Base-by-base conservation (phyloP, 2,113 vertebrate species). In the Sturnus vulgaris region DNA sequence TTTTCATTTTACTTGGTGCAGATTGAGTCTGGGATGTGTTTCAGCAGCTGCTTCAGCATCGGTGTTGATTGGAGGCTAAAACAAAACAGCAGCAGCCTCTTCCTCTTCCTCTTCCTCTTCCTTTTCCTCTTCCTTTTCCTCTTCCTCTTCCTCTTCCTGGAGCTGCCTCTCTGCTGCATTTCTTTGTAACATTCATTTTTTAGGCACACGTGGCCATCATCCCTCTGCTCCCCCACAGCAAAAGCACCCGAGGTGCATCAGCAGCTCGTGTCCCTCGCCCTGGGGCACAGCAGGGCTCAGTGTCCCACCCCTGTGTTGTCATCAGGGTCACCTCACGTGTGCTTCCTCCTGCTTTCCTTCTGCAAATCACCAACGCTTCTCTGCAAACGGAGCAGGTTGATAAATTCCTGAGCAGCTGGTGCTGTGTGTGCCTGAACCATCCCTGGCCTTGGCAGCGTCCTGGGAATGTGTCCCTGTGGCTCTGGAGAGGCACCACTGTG, bases 261-360 rank as follows among this genome's bases (percentile, higher is more conserved):
- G 2, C 0, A 35, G 60, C 69, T 37, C 35, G 44, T 30, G 28
- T 68, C 24, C 24, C 61, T 61, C 31, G n/a, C 28, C 1, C 77
- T 6, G 60, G 59, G 31, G 7, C 10, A 1, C 2, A 47, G 27
- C 69, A 81, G 64, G 47, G 39, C 21, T 14, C 33, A 31, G 6
- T 17, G 40, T 6, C 50, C 80, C 52, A 7, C 39, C 56, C 40
- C 24, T 0, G 0, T 5, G 31, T 1, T 21, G 31, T 35, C 33
- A 6, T 1, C 31, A 23, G 56, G 68, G 17, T 52, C 42, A 2
- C 2, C 56, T 33, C 49, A 55, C 8, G 4, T 35, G 15, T 31
- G 39, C 20, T 28, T 56, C 57, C 44, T 55, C 63, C 71, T 64
- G 31, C 1, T 30, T 27, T 60, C 14, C 53, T 46, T 15, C 68